A percentile compares a stretch with the other conserved stretches of the same genome.
phyloP scores from a whole-genome alignment of 2,888 invertebrate genomes.

The Hypsopygia costalis region DNA sequence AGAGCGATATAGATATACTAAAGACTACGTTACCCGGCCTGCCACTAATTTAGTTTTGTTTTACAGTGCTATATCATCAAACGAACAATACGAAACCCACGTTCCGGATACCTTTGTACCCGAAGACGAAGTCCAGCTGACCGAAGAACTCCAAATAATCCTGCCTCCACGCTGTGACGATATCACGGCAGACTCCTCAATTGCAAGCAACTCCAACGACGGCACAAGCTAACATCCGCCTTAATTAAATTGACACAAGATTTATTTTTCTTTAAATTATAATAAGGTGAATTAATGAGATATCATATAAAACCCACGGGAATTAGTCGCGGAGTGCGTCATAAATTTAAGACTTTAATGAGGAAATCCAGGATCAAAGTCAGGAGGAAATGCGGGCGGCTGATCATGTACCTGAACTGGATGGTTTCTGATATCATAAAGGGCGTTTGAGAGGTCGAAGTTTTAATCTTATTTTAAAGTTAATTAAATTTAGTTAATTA shows the following conservation, averaged over 20 bases:
- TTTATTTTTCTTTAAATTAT: slow-evolving; percentile 4
- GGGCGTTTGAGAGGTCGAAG: too few species aligned
- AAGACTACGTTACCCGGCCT: too few species aligned
- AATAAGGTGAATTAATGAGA: slow-evolving; percentile 25
- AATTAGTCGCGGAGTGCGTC: slow-evolving; percentile 31
- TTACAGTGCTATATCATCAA: slow-evolving; percentile 38
- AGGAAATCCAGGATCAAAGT: slow-evolving; percentile 31
- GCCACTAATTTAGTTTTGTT: too few species aligned
- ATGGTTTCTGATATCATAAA: slow-evolving; percentile 39
- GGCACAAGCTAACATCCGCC: slow-evolving; percentile 19
- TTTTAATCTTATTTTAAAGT: too few species aligned
- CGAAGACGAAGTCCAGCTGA: slow-evolving; percentile 60
- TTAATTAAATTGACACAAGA: background rate
- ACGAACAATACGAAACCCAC: slow-evolving; percentile 47
- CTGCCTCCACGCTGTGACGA: slow-evolving; percentile 67
- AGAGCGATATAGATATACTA: too few species aligned
- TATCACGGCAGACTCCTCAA: slow-evolving; percentile 46
- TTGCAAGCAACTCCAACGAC: slow-evolving; percentile 32
- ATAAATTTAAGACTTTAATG: slow-evolving; percentile 32
- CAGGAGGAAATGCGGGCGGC: slow-evolving; percentile 30
- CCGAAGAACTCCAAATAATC: slow-evolving; percentile 67
- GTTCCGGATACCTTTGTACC: slow-evolving; percentile 48
- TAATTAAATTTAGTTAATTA: too few species aligned
- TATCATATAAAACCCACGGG: slow-evolving; percentile 16
- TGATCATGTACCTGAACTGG: slow-evolving; percentile 48